Conservation (phyloP, 2,797 vertebrate species). For the Crenichthys baileyi region DNA sequence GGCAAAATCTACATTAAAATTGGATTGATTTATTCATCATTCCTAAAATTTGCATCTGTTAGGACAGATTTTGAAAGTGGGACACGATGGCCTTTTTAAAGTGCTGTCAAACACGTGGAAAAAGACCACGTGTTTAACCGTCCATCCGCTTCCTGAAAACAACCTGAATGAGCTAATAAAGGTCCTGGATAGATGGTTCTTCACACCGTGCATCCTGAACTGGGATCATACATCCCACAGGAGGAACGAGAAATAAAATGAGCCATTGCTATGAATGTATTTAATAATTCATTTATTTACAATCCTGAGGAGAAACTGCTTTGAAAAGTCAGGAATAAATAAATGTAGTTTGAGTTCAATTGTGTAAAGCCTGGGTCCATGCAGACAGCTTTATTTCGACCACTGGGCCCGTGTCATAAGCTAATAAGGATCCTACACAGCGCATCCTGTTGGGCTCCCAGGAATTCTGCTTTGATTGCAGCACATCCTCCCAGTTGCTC, state of each 20-base stretch:
- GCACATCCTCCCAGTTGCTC: conserved; percentile 91
- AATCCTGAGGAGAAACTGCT: neutral
- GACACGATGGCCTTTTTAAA: neutral
- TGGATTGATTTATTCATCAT: neutral
- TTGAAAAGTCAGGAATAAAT: neutral
- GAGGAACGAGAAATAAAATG: neutral
- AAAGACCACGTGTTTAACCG: neutral
- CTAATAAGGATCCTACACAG: conserved; percentile 78
- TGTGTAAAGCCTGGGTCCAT: conserved; percentile 24
- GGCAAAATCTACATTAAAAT: neutral
- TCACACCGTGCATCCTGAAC: neutral
- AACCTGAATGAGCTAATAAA: neutral
- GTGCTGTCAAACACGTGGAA: neutral
- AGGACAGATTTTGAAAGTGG: neutral
- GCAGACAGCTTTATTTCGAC: conserved; percentile 46
- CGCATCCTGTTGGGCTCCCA: conserved; percentile 87
- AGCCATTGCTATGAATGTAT: neutral
- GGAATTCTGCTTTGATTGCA: conserved; percentile 93
- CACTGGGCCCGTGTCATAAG: conserved; percentile 63
- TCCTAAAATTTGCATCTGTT: neutral
- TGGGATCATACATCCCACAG: neutral
- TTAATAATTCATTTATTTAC: neutral
- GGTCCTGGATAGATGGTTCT: neutral
- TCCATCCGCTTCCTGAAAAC: neutral
- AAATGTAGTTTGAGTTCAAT: neutral